Base-by-base conservation (phyloP, 1,140 invertebrate genomes). In the Drosophila subobscura region DNA sequence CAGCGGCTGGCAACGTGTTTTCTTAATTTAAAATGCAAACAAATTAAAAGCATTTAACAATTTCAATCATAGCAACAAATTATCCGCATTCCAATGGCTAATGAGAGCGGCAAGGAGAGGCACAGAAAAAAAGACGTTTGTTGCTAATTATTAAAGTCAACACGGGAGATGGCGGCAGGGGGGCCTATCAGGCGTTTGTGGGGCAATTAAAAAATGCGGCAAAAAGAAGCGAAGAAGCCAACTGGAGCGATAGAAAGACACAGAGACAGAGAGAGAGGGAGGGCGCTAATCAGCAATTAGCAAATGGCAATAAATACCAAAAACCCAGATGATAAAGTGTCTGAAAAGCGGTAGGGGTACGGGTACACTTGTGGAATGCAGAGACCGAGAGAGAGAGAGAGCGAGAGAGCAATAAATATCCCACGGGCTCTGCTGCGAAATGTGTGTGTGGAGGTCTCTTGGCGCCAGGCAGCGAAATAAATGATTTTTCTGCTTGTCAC, bases 1-100 rank as follows among this genome's bases (percentile, higher is more conserved):
- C 20, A 27, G 45, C 29, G 33, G 40, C 37, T 44, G 20, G 33
- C 41, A 54, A 27, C 51, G 53, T 55, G 41, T 46, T 74, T 33
- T 56, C 58, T 75, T 77, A 60, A 88, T 88, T 88, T 53, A 7
- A 81, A 86, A 86, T 86, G 74, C 77, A 88, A 86, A 86, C 81
- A 81, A 75, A 88, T 88, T 70, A 74, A 81, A 78, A 71, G 74
- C 71, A 75, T 86, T 86, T 72, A 68, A 81, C 66, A 78, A 88
- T 86, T 72, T 88, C 61, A 88, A 86, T 86, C 83, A 78, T 88
- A 63, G 71, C 78, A 72, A 88, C 78, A 72, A 88, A 86, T 86
- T 78, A 88, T 76, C 78, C 78, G 72, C 83, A 86, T 86, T 86
- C 83, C 83, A 40, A 23, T 72, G 68, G 16, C 63, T 78, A 86